These are phyloP conservation scores for Lordiphosa clarofinis DNA, from an alignment of 1,140 invertebrate species.

Conservation along the genomic window DNA sequence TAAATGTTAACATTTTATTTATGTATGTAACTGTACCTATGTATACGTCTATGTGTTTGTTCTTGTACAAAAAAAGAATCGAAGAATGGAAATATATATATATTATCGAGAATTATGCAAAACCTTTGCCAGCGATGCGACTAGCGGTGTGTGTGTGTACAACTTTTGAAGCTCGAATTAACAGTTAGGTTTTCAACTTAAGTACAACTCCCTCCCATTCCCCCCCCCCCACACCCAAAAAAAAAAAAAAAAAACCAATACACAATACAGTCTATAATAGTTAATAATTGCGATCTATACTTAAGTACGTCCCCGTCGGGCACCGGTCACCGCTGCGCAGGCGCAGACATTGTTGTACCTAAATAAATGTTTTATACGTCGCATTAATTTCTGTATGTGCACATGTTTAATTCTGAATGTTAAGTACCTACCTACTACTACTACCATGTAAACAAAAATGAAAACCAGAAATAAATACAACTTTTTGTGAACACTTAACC, in stretches of 20 bases:
- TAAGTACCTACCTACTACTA: constrained; percentile 16
- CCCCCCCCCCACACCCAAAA: too few species aligned
- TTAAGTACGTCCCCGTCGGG: constrained; percentile 33
- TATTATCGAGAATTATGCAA: constrained; percentile 11
- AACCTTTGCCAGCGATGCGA: constrained; percentile 44
- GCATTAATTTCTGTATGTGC: constrained; percentile 10
- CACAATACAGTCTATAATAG: constrained; percentile 15
- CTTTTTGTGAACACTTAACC: constrained; percentile 18
- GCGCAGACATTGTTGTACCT: constrained; percentile 48
- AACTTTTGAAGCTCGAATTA: constrained; percentile 62
- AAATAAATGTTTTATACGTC: constrained; percentile 53
- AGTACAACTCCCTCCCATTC: constrained; percentile 45
- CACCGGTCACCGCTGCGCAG: constrained; percentile 63
- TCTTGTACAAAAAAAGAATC: constrained; percentile 61
- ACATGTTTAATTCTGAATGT: constrained; percentile 42
- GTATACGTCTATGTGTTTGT: constrained; percentile 51
- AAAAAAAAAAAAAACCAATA: not conserved
- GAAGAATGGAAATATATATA: constrained; percentile 28
- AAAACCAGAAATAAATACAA: constrained; percentile 30
- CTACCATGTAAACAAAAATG: constrained; percentile 24
- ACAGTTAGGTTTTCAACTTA: constrained; percentile 53
- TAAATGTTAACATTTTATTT: constrained; percentile 46
- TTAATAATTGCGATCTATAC: constrained; percentile 24
- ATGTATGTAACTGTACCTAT: constrained; percentile 41
- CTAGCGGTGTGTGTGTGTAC: constrained; percentile 35